Percentiles rank a stretch among this genome's conserved stretches.
phyloP scores from a whole-genome alignment of 2,113 vertebrate genomes.

The Podilymbus podiceps region DNA sequence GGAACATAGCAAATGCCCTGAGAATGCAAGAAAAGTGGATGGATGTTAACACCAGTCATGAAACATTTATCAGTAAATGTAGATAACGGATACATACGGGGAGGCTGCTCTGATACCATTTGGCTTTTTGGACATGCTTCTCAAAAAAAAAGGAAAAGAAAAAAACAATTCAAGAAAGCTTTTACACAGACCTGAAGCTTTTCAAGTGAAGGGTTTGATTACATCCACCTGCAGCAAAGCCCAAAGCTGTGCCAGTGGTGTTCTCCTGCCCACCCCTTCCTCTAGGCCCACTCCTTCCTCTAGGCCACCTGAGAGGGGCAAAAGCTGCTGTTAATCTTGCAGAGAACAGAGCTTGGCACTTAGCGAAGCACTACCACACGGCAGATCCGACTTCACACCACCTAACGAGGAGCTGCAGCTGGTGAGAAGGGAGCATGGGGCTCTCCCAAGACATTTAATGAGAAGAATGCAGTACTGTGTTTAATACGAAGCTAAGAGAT shows the following conservation, averaged over 20 bases:
- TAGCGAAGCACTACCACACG: background rate
- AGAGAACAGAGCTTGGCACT: background rate
- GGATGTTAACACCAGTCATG: background rate
- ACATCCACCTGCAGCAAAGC: background rate
- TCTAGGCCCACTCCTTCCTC: too few relatives aligned
- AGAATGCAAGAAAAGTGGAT: background rate
- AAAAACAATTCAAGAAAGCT: background rate
- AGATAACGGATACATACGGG: background rate
- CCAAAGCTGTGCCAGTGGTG: background rate
- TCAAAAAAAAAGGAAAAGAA: background rate
- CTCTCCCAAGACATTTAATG: background rate
- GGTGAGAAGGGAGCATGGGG: background rate
- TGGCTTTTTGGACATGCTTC: background rate
- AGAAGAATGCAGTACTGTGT: background rate
- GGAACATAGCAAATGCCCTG: background rate
- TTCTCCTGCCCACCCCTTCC: background rate
- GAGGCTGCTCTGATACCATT: background rate
- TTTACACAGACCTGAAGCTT: background rate
- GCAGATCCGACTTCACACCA: fast-evolving
- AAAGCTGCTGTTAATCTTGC: background rate
- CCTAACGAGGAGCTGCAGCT: fast-evolving
- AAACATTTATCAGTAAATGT: background rate
- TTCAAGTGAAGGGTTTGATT: background rate
- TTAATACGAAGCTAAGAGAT: background rate
- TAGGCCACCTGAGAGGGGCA: fast-evolving